Percentiles rank a stretch among this genome's conserved stretches.
phyloP scores from a whole-genome alignment of 1,140 invertebrate species.

The Pectinophora gossypiella region DNA sequence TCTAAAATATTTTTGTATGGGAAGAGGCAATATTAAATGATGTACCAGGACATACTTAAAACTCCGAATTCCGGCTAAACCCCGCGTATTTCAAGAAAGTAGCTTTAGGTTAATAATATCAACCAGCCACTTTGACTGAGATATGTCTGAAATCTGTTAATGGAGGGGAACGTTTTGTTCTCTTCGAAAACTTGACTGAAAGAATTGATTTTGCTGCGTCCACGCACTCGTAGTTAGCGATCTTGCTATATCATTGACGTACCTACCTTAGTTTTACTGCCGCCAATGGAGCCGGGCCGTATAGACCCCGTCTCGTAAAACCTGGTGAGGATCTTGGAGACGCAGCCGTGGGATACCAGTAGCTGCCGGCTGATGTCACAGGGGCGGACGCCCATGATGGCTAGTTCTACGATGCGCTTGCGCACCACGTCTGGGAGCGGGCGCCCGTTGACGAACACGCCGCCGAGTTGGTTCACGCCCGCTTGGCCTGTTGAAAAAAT shows the following conservation, averaged over 20 bases:
- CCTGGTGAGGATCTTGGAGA: slow-evolving; percentile 95
- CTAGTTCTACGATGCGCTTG: slow-evolving; percentile 94
- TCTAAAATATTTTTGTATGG: no score
- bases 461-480: slow-evolving; percentile 96
- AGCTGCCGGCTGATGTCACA: slow-evolving; percentile 97
- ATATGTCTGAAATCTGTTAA: no score
- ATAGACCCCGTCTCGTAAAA: slow-evolving; percentile 97
- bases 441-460: slow-evolving; percentile 96
- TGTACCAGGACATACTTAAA: no score
- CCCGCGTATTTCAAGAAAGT: no score
- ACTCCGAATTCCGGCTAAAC: no score
- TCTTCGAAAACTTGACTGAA: no score
- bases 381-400: slow-evolving; percentile 92
- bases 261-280: slow-evolving; percentile 92
- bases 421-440: slow-evolving; percentile 96
- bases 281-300: slow-evolving; percentile 92
- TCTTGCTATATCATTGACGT: background rate
- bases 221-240: no score
- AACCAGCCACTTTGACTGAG: no score
- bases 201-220: no score
- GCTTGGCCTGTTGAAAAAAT: slow-evolving; percentile 85
- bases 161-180: no score
- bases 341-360: slow-evolving; percentile 94
- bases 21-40: no score
- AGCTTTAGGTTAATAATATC: no score